Base-by-base conservation (phyloP, 92 coral and sea anemone genomes). In the Paragorgia papillata region DNA sequence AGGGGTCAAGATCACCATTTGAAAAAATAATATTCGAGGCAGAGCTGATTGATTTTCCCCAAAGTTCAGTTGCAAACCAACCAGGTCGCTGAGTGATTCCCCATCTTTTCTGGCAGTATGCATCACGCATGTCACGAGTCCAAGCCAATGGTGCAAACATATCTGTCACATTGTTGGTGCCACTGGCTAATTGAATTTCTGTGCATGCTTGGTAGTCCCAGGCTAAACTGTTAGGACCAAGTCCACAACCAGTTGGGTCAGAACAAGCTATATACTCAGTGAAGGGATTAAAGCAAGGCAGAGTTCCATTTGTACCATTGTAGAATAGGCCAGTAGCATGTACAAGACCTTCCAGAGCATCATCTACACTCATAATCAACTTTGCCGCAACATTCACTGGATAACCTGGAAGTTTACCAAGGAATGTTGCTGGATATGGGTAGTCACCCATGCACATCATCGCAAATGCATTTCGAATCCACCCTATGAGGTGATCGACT, bases 171-270 rank as follows among this genome's bases (percentile, higher is more conserved):
- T 88, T 88, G 62, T 90, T 86, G 24, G 97, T 88, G 3, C 97
- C 97, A 33, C 82, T 80, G 1, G 92, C 90, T 55, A 90, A 76
- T 4, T 80, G 20, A 57, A 93, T 4, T 87, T 93, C 97, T 29
- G 97, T 88, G 37, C 97, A 93, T 15, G 91, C 97, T 96, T 93
- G 97, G 48, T 90, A 93, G 76, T 93, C 97, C 96, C 91, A 88
- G 0, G 97, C 97, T 15, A 64, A 67, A 25, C 82, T 88, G 55
- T 71, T 88, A 74, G 85, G 62, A 1, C 97, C 97, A 31, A 88
- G 84, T 22, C 97, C 97, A 86, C 97, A 93, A 6, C 97, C 97
- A 29, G 97, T 93, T 55, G 97, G 97, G 57, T 93, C 97, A 32
- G 97, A 88, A 76, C 97, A 93, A 68, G 89, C 92, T 27, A 93